phyloP scores from a whole-genome alignment of 2,888 invertebrate species.

The Andrena hattorfiana region DNA sequence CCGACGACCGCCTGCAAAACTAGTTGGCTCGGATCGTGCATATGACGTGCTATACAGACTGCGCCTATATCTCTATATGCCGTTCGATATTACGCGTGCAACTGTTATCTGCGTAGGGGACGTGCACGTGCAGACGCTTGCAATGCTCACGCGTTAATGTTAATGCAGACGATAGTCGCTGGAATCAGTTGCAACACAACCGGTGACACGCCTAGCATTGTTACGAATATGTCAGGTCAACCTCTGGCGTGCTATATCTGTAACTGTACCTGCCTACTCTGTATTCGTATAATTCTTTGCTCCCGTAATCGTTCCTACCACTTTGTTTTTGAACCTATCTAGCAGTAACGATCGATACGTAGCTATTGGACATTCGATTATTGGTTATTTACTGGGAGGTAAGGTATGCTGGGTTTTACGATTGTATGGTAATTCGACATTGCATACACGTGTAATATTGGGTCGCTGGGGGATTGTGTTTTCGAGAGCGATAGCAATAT shows the following conservation, averaged over 20 bases:
- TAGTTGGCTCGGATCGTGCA: slow-evolving; percentile 45
- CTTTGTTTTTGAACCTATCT: slow-evolving; percentile 13
- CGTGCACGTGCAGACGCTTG: slow-evolving; percentile 58
- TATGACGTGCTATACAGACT: slow-evolving; percentile 28
- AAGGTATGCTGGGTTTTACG: slow-evolving; percentile 16
- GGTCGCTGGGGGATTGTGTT: neutral
- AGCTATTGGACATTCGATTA: slow-evolving; percentile 34
- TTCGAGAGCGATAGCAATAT: neutral
- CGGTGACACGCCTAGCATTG: slow-evolving; percentile 83
- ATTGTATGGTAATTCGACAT: slow-evolving; percentile 54
- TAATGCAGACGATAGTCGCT: slow-evolving; percentile 60
- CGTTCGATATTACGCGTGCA: slow-evolving; percentile 33
- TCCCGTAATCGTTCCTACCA: slow-evolving; percentile 22
- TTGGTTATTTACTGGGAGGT: slow-evolving; percentile 21
- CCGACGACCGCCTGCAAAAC: slow-evolving; percentile 70
- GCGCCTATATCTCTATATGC: slow-evolving; percentile 11
- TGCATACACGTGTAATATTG: slow-evolving; percentile 10
- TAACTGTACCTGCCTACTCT: slow-evolving; percentile 41
- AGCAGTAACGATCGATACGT: slow-evolving; percentile 16
- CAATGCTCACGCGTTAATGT: slow-evolving; percentile 60
- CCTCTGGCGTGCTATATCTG: slow-evolving; percentile 22
- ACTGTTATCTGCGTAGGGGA: slow-evolving; percentile 39
- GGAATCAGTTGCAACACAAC: slow-evolving; percentile 78
- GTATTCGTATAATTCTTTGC: slow-evolving; percentile 16
- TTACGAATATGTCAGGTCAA: slow-evolving; percentile 81